A percentile compares a stretch with the other conserved stretches of the same genome.
These are phyloP conservation scores for Lipophrys pholis DNA, from an alignment of 2,113 vertebrate species.

Conservation along the genomic window DNA sequence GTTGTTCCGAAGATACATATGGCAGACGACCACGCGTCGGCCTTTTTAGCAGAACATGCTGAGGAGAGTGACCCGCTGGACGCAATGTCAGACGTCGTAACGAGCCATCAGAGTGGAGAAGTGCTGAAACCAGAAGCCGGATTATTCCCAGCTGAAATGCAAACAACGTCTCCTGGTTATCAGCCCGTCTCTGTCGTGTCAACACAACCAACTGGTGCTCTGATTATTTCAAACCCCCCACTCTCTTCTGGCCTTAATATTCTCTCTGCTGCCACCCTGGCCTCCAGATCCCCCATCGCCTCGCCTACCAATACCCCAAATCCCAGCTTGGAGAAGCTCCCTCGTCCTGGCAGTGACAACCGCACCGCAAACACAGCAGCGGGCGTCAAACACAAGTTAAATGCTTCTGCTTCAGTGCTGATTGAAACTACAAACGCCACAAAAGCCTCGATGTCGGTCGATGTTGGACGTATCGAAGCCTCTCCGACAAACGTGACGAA, in stretches of 20 bases:
- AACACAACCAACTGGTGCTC: background rate
- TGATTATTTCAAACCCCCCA: slow-evolving; percentile 10
- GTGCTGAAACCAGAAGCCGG: background rate
- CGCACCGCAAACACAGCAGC: background rate
- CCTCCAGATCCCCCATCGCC: slow-evolving; percentile 11
- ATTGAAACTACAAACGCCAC: background rate
- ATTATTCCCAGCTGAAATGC: slow-evolving; percentile 8
- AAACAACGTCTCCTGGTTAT: background rate
- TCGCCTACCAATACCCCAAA: slow-evolving; percentile 15
- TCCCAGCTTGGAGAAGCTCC: slow-evolving; percentile 10
- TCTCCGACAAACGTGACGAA: background rate
- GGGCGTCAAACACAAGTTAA: slow-evolving; percentile 1
- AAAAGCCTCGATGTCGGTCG: background rate
- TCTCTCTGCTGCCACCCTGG: background rate
- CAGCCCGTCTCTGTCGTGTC: background rate
- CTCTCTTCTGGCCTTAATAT: slow-evolving; percentile 35
- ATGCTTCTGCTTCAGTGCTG: background rate
- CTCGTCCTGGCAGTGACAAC: slow-evolving; percentile 4
- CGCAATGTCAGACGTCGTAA: background rate
- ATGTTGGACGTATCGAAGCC: background rate
- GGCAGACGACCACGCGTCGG: background rate
- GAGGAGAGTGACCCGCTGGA: background rate
- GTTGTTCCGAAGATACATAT: slow-evolving; percentile 51
- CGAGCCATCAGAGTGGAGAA: background rate
- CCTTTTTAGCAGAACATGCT: background rate